phyloP scores from a whole-genome alignment of 1,140 invertebrate species.

The Protaetia brevitarsis region DNA sequence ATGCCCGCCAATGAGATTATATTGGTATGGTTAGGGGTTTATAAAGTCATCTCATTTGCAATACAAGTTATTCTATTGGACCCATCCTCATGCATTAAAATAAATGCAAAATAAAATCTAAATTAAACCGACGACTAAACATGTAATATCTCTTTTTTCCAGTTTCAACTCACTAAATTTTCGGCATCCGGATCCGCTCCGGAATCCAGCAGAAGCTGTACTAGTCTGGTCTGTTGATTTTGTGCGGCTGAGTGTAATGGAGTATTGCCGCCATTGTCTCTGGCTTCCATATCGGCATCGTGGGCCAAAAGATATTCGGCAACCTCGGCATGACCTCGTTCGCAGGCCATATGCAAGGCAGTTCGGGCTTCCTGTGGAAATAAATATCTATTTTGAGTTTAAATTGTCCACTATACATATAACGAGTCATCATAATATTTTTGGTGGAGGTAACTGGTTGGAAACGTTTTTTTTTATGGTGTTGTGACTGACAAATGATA shows the following conservation, averaged over 20 bases:
- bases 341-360: conserved; percentile 70
- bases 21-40: too few species aligned
- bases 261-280: conserved; percentile 74
- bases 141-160: neutral
- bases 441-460: too few species aligned
- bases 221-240: conserved; percentile 72
- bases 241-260: conserved; percentile 78
- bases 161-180: conserved; percentile 51
- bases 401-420: too few species aligned
- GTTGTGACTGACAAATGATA: too few species aligned
- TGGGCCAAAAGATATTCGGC: conserved; percentile 62
- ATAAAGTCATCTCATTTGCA: too few species aligned
- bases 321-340: conserved; percentile 67
- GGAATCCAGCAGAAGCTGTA: conserved; percentile 62
- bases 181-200: conserved; percentile 58
- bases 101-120: too few species aligned
- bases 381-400: too few species aligned
- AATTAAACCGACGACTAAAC: neutral
- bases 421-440: too few species aligned
- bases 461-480: too few species aligned
- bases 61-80: too few species aligned
- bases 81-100: too few species aligned
- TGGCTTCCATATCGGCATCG: conserved; percentile 56
- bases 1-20: too few species aligned
- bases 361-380: conserved; percentile 59